A percentile compares a stretch with the other conserved stretches of the same genome.
phyloP scores from a whole-genome alignment of 2,113 vertebrate genomes.

The Datnioides undecimradiatus region DNA sequence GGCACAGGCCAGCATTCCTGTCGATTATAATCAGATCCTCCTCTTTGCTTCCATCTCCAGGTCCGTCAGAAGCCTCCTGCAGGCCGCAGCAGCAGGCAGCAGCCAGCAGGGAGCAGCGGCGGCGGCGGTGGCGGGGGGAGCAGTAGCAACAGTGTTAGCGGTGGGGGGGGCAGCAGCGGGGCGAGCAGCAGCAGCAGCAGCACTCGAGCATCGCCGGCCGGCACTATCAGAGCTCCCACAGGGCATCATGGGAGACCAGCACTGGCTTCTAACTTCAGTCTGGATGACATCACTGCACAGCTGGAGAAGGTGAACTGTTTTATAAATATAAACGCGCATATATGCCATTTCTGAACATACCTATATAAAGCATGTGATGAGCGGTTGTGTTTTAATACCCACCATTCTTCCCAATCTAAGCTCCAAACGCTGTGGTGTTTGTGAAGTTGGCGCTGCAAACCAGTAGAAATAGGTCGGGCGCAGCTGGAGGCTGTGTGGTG shows the following conservation, averaged over 20 bases:
- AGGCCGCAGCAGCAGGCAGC: conserved; percentile 82
- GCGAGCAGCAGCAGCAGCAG: conserved; percentile 84
- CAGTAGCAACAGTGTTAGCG: conserved; percentile 74
- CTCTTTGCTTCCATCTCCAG: conserved; percentile 22
- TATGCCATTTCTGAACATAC: not conserved
- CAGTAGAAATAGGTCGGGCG: not conserved
- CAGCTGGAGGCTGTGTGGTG: not conserved
- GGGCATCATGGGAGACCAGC: conserved; percentile 74
- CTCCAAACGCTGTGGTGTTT: no score
- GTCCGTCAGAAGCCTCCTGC: conserved; percentile 88
- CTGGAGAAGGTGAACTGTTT: conserved; percentile 86
- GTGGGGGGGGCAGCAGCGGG: conserved; percentile 80
- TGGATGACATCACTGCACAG: conserved; percentile 98
- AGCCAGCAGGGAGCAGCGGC: conserved; percentile 78
- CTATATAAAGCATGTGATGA: not conserved
- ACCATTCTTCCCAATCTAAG: not conserved
- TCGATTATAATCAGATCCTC: no score
- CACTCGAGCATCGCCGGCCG: conserved; percentile 87
- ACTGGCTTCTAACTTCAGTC: conserved; percentile 91
- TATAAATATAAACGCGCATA: not conserved
- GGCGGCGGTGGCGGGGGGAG: conserved; percentile 47
- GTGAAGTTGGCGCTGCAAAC: not conserved
- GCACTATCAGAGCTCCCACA: conserved; percentile 71
- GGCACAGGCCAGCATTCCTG: no score
- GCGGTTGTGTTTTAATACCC: no score